These are phyloP conservation scores for Cladorhizidae sp. DNA, from an alignment of 37 sponge, comb jelly and placozoan species.

Conservation along the genomic window DNA sequence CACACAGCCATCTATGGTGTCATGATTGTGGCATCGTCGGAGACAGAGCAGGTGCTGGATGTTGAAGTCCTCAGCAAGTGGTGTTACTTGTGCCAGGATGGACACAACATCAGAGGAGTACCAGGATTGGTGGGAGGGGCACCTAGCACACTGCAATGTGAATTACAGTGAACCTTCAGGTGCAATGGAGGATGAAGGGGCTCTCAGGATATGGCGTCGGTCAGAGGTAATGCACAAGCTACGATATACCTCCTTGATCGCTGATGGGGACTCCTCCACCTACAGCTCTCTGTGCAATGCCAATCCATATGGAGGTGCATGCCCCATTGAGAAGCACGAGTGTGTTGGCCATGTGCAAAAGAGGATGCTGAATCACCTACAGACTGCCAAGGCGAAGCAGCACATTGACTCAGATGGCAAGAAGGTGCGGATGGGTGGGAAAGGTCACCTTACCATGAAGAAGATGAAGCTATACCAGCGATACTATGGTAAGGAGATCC, in stretches of 20 bases:
- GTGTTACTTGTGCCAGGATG: neutral
- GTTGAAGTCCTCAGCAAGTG: no score
- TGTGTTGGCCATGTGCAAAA: slow-evolving; percentile 22
- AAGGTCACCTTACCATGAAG: neutral
- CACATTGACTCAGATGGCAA: neutral
- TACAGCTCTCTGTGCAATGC: neutral
- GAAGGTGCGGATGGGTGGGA: neutral
- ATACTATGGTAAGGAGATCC: slow-evolving; percentile 3
- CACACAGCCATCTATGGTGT: no score
- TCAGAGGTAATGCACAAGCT: neutral
- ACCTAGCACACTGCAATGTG: neutral
- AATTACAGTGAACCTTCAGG: neutral
- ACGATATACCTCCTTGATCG: neutral
- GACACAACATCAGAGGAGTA: neutral
- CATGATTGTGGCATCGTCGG: no score
- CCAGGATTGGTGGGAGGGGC: slow-evolving; percentile 21
- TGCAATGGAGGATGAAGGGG: neutral
- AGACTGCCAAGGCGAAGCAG: neutral
- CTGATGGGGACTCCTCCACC: slow-evolving; percentile 12
- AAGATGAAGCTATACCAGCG: neutral
- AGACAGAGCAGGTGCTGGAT: no score
- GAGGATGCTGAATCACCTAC: neutral
- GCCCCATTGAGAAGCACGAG: neutral
- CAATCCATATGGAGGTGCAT: neutral
- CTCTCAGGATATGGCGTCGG: neutral